Evolutionary conservation across 2,113 vertebrate genomes (phyloP).

Genomic region (Lipotes vexillifer): DNA sequence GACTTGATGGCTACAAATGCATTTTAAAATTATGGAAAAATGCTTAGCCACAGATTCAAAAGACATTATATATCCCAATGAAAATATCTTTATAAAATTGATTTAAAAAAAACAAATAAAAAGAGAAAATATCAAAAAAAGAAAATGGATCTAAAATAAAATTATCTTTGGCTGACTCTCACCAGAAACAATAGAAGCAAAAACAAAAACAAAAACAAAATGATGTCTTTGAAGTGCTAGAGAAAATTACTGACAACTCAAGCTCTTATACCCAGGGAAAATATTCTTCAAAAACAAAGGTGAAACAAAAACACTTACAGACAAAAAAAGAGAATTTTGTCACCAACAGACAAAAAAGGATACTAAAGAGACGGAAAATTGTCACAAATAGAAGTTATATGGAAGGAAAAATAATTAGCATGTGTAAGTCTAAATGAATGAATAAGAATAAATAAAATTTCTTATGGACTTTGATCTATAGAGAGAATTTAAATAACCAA

Average conservation of each 20-base stretch:
- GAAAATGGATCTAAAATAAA: background rate
- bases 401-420: background rate
- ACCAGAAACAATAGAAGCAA: background rate
- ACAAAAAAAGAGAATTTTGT: background rate
- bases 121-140: background rate
- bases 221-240: background rate
- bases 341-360: background rate
- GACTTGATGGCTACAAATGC: background rate
- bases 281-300: background rate
- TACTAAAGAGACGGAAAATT: background rate
- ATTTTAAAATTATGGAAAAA: background rate
- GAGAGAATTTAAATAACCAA: background rate
- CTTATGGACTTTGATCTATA: background rate
- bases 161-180: background rate
- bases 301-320: background rate
- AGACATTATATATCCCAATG: background rate
- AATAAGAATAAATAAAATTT: background rate
- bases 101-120: background rate
- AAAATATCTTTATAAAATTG: background rate
- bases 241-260: background rate
- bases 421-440: background rate
- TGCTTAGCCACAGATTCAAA: background rate
- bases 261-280: background rate
- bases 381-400: background rate
- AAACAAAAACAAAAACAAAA: background rate